phyloP scores from a whole-genome alignment of 2,113 vertebrate genomes.

The Balaeniceps rex region DNA sequence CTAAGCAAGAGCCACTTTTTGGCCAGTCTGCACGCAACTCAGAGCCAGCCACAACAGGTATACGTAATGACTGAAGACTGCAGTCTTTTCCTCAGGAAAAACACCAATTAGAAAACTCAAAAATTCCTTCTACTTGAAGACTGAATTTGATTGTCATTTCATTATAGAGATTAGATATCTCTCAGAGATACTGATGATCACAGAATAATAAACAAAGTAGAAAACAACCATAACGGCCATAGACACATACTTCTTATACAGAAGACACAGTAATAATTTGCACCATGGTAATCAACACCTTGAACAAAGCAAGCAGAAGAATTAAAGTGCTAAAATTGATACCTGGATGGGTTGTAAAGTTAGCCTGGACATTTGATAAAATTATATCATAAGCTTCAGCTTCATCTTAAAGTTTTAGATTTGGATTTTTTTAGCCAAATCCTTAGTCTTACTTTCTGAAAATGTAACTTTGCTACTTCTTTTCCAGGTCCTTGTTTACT shows the following conservation, averaged over 20 bases:
- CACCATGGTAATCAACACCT: neutral
- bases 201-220: neutral
- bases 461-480: slow-evolving; percentile 58
- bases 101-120: neutral
- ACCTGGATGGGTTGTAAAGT: slow-evolving; percentile 70
- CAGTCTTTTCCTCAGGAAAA: neutral
- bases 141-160: neutral
- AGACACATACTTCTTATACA: neutral
- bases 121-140: neutral
- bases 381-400: neutral
- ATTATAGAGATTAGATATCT: neutral
- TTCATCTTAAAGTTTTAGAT: slow-evolving; percentile 5
- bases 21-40: neutral
- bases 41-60: neutral
- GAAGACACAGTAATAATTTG: neutral
- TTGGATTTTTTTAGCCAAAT: neutral
- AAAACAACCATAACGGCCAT: neutral
- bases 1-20: neutral
- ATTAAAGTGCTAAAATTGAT: neutral
- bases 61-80: neutral
- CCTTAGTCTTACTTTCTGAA: slow-evolving; percentile 22
- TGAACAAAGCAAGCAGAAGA: neutral
- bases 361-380: neutral
- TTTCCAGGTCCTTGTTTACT: neutral
- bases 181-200: neutral